Evolutionary conservation across 2,888 invertebrate species (phyloP).

Genomic region (Drepanosiphum platanoidis): DNA sequence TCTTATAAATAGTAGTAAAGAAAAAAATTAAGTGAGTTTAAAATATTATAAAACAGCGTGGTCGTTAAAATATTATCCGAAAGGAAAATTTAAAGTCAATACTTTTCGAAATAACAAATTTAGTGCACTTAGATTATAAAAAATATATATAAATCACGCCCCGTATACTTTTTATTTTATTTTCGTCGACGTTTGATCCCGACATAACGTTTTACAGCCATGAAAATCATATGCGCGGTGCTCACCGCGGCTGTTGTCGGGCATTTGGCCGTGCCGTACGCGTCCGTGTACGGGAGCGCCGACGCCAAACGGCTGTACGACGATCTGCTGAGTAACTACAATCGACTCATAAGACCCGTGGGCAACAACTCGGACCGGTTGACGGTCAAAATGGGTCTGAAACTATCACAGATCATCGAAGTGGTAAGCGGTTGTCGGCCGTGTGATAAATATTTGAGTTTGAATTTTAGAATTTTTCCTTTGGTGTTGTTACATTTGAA

Average conservation of each 20-base stretch:
- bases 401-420: conserved; percentile 65
- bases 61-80: no score
- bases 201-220: conserved; percentile 20
- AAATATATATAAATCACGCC: no score
- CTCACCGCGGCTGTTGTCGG: conserved; percentile 30
- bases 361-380: conserved; percentile 65
- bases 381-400: conserved; percentile 66
- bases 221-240: conserved; percentile 22
- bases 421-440: conserved; percentile 64
- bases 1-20: no score
- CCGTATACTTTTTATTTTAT: no score
- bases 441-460: no score
- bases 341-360: conserved; percentile 76
- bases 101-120: no score
- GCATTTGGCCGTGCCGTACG: conserved; percentile 61
- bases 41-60: no score
- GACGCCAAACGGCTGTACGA: conserved; percentile 87
- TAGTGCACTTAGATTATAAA: no score
- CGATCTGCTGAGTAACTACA: conserved; percentile 94
- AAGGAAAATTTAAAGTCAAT: no score
- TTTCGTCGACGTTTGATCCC: not conserved
- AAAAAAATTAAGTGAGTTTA: no score
- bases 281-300: conserved; percentile 64
- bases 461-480: no score
- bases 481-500: no score